A percentile compares a stretch with the other conserved stretches of the same genome.
Evolutionary conservation across 2,113 vertebrate genomes (phyloP).

Genomic region (Ranitomeya imitator): DNA sequence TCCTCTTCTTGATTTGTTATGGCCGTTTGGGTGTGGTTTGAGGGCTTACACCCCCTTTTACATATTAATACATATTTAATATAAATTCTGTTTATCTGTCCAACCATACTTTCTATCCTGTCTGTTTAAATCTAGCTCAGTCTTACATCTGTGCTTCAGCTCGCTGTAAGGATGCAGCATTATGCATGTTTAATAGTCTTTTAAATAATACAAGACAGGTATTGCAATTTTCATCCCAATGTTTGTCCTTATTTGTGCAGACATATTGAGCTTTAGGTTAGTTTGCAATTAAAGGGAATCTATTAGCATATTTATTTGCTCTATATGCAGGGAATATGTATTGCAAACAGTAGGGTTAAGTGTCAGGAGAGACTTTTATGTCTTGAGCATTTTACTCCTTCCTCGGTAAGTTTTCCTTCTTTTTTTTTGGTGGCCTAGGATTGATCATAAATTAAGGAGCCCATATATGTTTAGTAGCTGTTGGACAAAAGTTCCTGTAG

Average conservation of each 20-base stretch:
- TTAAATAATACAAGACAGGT: slow-evolving; percentile 44
- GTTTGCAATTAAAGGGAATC: background rate
- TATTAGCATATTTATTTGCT: background rate
- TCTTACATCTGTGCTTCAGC: background rate
- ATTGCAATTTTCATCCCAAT: slow-evolving; percentile 5
- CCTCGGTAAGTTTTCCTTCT: background rate
- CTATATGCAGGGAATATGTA: background rate
- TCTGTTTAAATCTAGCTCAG: background rate
- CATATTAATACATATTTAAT: too few relatives aligned
- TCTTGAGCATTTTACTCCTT: background rate
- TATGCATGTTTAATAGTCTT: slow-evolving; percentile 42
- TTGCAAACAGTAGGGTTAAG: background rate
- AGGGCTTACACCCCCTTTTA: too few relatives aligned
- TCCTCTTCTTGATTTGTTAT: too few relatives aligned
- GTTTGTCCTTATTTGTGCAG: slow-evolving; percentile 25
- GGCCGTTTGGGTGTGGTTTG: too few relatives aligned
- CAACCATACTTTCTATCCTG: background rate
- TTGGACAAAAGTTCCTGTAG: too few relatives aligned
- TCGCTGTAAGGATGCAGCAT: background rate
- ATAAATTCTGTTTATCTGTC: background rate
- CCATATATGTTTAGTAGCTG: background rate
- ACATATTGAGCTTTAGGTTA: background rate
- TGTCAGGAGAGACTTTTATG: background rate
- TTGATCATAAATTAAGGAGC: background rate
- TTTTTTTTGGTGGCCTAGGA: background rate